A percentile compares a stretch with the other conserved stretches of the same genome.
phyloP scores from a whole-genome alignment of 2,888 invertebrate species.

The Hydroisotoma schaefferi region DNA sequence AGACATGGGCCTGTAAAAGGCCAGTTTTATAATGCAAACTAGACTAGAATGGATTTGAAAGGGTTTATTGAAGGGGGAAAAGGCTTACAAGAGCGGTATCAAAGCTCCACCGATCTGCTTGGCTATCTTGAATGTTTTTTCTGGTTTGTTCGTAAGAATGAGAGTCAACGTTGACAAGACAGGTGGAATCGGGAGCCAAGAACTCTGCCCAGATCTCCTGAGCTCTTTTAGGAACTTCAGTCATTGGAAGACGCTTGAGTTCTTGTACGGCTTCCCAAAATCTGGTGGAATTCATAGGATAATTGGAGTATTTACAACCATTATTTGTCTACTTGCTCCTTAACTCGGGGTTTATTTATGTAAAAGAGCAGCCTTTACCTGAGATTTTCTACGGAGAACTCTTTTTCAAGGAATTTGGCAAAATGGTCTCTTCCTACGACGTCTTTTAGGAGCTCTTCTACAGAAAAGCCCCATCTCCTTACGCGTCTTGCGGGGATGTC shows the following conservation, averaged over 20 bases:
- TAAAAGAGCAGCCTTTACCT: slow-evolving; percentile 72
- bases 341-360: no score
- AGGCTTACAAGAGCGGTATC: slow-evolving; percentile 98
- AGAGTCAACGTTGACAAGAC: slow-evolving; percentile 96
- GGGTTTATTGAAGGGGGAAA: no score
- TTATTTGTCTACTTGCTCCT: no score
- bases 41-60: neutral
- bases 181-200: slow-evolving; percentile 87
- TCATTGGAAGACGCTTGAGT: slow-evolving; percentile 80
- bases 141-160: slow-evolving; percentile 79
- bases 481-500: slow-evolving; percentile 90
- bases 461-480: slow-evolving; percentile 94
- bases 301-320: no score
- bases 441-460: slow-evolving; percentile 90
- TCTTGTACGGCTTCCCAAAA: slow-evolving; percentile 96
- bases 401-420: slow-evolving; percentile 90
- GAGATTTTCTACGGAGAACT: slow-evolving; percentile 97
- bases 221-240: slow-evolving; percentile 69
- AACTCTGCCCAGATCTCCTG: slow-evolving; percentile 90
- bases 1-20: slow-evolving; percentile 89
- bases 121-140: slow-evolving; percentile 65
- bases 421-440: slow-evolving; percentile 96
- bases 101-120: slow-evolving; percentile 88
- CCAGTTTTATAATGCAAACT: neutral
- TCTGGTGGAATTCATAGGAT: slow-evolving; percentile 60